Conservation (phyloP, 2,113 vertebrate genomes). For the Lynx canadensis region DNA sequence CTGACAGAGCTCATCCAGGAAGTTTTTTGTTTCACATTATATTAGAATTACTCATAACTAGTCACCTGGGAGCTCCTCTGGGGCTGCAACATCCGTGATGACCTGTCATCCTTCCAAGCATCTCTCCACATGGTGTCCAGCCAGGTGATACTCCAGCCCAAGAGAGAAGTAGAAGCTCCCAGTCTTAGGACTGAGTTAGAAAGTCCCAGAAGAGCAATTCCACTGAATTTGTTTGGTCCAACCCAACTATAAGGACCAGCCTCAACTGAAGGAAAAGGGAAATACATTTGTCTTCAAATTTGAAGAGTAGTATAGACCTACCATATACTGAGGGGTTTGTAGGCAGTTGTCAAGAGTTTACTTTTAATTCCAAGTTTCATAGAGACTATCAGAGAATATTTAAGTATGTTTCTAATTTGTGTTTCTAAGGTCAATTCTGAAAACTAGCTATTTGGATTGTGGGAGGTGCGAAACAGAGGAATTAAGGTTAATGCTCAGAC, state of each 20-base stretch:
- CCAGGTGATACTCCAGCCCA: background rate
- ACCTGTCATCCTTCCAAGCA: background rate
- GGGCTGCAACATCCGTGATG: no score
- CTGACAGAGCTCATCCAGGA: background rate
- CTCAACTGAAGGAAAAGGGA: background rate
- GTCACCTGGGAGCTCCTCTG: background rate
- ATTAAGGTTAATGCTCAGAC: background rate
- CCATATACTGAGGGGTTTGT: background rate
- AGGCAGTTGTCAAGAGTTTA: background rate
- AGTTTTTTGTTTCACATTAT: background rate
- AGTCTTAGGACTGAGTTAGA: no score
- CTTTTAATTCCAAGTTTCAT: background rate
- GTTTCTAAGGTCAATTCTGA: background rate
- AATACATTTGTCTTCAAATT: background rate
- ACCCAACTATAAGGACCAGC: background rate
- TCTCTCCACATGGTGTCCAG: background rate
- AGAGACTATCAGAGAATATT: background rate
- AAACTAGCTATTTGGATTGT: background rate
- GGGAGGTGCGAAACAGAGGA: background rate
- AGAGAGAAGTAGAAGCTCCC: background rate
- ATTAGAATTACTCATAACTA: background rate
- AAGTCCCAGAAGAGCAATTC: background rate
- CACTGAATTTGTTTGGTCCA: background rate
- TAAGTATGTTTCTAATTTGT: background rate
- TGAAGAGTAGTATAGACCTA: background rate